These are phyloP conservation scores for Incurvaria masculella DNA, from an alignment of 2,888 invertebrate species.

Conservation along the genomic window DNA sequence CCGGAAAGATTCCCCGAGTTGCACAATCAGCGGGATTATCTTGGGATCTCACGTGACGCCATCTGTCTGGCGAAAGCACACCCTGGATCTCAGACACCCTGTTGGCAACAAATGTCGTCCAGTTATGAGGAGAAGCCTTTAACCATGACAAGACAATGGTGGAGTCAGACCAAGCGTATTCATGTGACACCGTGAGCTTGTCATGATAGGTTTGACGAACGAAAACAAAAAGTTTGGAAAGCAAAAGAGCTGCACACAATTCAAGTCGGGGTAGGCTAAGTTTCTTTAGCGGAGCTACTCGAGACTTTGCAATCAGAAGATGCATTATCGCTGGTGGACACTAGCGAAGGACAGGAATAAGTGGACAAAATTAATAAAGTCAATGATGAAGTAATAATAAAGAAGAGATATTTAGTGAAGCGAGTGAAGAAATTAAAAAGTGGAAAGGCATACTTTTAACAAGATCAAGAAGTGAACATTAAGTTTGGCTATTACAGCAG, in stretches of 20 bases:
- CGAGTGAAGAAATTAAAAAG: too few species aligned
- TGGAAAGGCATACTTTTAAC: too few species aligned
- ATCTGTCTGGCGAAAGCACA: background rate
- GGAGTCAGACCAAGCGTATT: constrained; percentile 11
- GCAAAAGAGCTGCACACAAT: constrained; percentile 10
- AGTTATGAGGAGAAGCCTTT: constrained; percentile 1
- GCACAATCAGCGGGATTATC: background rate
- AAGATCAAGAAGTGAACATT: too few species aligned
- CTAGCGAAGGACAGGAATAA: too few species aligned
- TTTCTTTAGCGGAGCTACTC: constrained; percentile 7
- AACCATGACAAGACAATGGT: constrained; percentile 11
- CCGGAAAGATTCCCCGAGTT: background rate
- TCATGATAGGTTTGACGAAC: background rate
- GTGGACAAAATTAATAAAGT: too few species aligned
- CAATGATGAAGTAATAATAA: too few species aligned
- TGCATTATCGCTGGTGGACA: too few species aligned
- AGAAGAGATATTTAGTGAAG: too few species aligned
- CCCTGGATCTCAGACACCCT: constrained; percentile 3
- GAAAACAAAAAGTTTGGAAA: constrained; percentile 4
- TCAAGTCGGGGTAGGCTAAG: constrained; percentile 11
- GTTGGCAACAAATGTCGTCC: constrained; percentile 12
- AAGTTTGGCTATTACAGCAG: too few species aligned
- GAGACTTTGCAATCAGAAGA: constrained; percentile 9
- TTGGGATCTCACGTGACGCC: background rate
- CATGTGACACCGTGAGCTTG: background rate